phyloP scores from a whole-genome alignment of 2,888 invertebrate genomes.

The Lasioglossum vierecki region DNA sequence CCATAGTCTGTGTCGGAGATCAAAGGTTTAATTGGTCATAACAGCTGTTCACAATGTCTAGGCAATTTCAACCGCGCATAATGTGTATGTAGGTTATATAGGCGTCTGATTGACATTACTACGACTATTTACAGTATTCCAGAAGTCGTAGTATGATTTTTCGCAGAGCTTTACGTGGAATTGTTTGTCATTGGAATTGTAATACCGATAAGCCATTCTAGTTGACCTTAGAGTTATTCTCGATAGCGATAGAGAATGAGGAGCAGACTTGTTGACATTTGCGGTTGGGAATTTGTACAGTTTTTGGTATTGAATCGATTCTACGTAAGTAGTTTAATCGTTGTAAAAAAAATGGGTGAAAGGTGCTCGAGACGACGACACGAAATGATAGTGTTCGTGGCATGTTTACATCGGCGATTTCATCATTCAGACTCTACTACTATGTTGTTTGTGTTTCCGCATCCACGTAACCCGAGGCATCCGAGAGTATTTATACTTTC shows the following conservation, averaged over 20 bases:
- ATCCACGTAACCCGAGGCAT: not conserved
- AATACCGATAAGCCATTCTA: not conserved
- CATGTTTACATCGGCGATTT: constrained; percentile 3
- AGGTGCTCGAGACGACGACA: not conserved
- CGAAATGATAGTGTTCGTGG: not conserved
- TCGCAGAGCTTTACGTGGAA: not conserved
- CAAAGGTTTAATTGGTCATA: not conserved
- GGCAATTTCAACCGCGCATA: not conserved
- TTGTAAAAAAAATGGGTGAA: not conserved
- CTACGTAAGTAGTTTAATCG: not conserved
- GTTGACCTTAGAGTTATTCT: not conserved
- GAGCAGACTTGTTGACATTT: not conserved
- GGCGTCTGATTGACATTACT: not conserved
- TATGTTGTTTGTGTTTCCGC: not conserved
- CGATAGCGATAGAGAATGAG: not conserved
- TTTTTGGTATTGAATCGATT: not conserved
- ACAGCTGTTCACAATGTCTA: not conserved
- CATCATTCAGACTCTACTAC: constrained; percentile 1
- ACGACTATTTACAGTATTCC: not conserved
- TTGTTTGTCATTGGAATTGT: not conserved
- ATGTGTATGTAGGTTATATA: not conserved
- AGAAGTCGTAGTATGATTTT: not conserved
- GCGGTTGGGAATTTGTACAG: not conserved
- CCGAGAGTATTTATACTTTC: not conserved
- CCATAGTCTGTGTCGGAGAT: not conserved